phyloP scores from a whole-genome alignment of 2,113 vertebrate genomes.

The Lepus timidus region DNA sequence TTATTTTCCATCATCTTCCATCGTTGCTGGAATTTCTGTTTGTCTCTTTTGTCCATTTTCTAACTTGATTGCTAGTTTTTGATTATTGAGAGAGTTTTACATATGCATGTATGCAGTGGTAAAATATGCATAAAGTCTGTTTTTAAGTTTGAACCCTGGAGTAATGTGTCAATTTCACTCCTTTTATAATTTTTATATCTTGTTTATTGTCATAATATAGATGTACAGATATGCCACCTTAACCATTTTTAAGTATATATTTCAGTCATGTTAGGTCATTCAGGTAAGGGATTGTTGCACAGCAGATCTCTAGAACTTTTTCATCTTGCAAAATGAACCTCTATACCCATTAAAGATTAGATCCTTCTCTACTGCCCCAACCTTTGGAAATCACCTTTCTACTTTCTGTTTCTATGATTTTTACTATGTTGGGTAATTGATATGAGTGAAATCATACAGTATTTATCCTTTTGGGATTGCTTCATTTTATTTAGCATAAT shows the following conservation, averaged over 20 bases:
- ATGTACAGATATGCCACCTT: neutral
- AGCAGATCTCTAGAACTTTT: neutral
- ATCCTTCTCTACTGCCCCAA: neutral
- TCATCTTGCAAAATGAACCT: neutral
- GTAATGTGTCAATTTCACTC: no score
- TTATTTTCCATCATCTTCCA: neutral
- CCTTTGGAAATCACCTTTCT: neutral
- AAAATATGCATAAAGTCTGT: neutral
- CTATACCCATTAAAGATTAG: neutral
- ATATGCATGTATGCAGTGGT: neutral
- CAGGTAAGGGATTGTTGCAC: neutral
- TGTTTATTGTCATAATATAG: neutral
- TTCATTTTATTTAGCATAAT: neutral
- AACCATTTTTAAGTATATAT: neutral
- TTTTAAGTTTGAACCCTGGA: no score
- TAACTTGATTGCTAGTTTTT: neutral
- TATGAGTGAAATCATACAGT: neutral
- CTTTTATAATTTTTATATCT: no score
- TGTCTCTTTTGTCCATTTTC: neutral
- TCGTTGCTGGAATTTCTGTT: neutral
- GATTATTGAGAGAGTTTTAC: neutral
- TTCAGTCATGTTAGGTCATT: neutral
- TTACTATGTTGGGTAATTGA: neutral
- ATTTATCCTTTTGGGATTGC: neutral
- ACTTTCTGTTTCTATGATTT: neutral